Evolutionary conservation across 35 echinoderm and acorn worm species (phyloP).

Genomic region (Patiria miniata): DNA sequence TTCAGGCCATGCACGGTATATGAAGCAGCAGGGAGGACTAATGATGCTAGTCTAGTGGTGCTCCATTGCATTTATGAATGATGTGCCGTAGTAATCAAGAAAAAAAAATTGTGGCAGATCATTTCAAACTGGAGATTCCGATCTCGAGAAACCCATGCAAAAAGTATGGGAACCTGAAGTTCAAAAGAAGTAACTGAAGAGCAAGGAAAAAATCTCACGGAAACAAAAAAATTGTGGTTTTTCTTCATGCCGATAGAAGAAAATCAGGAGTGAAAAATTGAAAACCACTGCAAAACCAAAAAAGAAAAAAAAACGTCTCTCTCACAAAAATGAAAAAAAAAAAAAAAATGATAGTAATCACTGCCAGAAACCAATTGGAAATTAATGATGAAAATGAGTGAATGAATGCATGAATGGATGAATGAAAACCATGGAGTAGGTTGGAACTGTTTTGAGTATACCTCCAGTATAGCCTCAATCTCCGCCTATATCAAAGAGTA

Average conservation of each 20-base stretch:
- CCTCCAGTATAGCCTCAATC: slow-evolving; percentile 79
- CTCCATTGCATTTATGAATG: no score
- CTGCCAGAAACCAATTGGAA: not conserved
- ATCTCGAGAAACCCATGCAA: no score
- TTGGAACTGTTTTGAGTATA: slow-evolving; percentile 41
- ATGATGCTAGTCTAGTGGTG: no score
- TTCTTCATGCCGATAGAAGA: not conserved
- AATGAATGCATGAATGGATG: slow-evolving; percentile 26
- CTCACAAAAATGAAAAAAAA: not conserved
- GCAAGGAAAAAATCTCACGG: not conserved
- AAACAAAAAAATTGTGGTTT: not conserved
- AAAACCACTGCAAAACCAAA: slow-evolving; percentile 12
- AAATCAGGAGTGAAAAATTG: not conserved
- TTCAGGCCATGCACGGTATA: no score
- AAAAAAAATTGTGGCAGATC: no score
- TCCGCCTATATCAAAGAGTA: slow-evolving; percentile 68
- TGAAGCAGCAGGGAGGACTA: no score
- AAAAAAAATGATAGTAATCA: slow-evolving; percentile 20
- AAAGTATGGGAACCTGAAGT: not conserved
- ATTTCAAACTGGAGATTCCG: no score
- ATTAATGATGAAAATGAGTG: slow-evolving; percentile 37
- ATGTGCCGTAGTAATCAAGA: no score
- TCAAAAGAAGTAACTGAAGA: not conserved
- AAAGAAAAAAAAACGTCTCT: not conserved
- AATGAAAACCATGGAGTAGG: slow-evolving; percentile 21